Conservation (phyloP, 2,888 invertebrate genomes). For the Rhopalosiphum nymphaeae region DNA sequence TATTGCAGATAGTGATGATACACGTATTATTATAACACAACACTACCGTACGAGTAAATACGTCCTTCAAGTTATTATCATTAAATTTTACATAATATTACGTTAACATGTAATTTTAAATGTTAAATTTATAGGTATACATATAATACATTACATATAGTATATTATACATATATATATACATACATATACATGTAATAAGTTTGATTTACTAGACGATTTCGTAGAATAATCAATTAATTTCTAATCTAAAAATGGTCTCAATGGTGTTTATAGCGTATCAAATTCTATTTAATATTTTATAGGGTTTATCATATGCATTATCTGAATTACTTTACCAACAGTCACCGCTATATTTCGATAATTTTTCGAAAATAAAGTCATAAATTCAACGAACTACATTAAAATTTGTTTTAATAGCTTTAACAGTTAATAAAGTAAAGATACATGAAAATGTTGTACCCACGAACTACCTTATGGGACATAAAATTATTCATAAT, state of each 20-base stretch:
- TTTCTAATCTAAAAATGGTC: background rate
- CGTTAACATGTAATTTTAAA: background rate
- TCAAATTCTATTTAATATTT: background rate
- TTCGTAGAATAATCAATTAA: background rate
- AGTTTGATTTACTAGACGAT: background rate
- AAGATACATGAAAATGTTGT: background rate
- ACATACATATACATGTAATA: background rate
- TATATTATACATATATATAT: background rate
- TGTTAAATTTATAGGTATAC: too few relatives aligned
- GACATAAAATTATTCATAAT: background rate
- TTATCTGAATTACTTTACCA: background rate
- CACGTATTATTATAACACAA: background rate
- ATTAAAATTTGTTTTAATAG: slow-evolving; percentile 46
- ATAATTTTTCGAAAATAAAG: background rate
- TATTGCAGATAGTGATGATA: background rate
- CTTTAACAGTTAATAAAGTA: background rate
- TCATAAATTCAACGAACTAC: slow-evolving; percentile 19
- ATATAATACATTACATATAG: background rate
- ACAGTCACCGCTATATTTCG: background rate
- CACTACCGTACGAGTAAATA: background rate
- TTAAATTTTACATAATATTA: slow-evolving; percentile 1
- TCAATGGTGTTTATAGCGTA: background rate
- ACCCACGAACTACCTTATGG: background rate
- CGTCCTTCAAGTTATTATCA: background rate
- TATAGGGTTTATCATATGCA: background rate